Evolutionary conservation across 1,140 invertebrate genomes (phyloP).

Genomic region (Procambarus clarkii): DNA sequence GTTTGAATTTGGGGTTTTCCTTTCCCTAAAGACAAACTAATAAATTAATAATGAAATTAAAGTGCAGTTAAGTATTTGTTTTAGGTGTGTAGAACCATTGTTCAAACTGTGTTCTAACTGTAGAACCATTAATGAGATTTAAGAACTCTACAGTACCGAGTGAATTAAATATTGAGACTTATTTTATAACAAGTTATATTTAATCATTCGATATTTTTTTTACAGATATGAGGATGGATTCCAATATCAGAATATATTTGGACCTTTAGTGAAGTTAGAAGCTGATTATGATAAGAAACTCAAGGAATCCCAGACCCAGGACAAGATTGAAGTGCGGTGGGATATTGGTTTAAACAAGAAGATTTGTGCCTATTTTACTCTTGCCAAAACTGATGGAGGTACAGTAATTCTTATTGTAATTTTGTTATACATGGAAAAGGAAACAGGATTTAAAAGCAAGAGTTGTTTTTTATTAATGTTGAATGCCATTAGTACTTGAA

Average conservation of each 20-base stretch:
- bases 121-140: no score
- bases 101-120: no score
- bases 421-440: not conserved
- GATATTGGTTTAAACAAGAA: constrained; percentile 94
- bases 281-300: constrained; percentile 98
- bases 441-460: not conserved
- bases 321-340: constrained; percentile 99
- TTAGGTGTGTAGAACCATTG: no score
- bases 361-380: constrained; percentile 96
- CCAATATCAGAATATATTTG: constrained; percentile 99
- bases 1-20: no score
- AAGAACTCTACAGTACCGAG: no score
- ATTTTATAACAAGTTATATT: no score
- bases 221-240: constrained; percentile 96
- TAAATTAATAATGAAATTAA: no score
- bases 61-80: no score
- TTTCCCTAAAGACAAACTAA: no score
- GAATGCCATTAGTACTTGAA: no score
- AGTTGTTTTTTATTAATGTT: no score
- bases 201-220: not conserved
- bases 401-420: not conserved
- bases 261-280: constrained; percentile 96
- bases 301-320: constrained; percentile 99
- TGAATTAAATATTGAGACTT: no score
- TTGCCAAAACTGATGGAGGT: constrained; percentile 97